Base-by-base conservation (phyloP, 2,888 invertebrate species). In the Drosophila hamatofila region DNA sequence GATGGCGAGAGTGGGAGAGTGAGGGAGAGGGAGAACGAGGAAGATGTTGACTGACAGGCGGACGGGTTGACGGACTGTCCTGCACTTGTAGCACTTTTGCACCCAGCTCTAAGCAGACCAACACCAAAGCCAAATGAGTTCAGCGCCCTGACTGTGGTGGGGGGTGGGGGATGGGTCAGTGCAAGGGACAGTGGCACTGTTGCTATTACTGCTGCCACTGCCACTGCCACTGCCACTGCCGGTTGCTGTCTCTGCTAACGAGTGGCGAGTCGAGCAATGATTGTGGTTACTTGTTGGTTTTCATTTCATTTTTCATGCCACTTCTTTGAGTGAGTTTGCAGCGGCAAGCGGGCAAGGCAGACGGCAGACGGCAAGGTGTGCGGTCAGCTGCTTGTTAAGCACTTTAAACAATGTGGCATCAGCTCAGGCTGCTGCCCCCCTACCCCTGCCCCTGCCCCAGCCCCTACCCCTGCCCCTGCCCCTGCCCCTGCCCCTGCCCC, bases 291-390 rank as follows among this genome's bases (percentile, higher is more conserved):
- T 84, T 89, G 72, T 85, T 72, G 83, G 90, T 76, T 89, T 84
- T 85, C 90, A 85, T 82, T 84, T 84, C 80, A 89, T 84, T 84
- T 89, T 88, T 85, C 90, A 75, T 88, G 90, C 69, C 88, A 88
- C 72, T 75, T 78, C 87, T 77, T 74, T 55, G 80, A 61, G 44
- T 27, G 51, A 68, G 63, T 59, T 78, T 64, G 33, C 37, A 41
- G 51, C 42, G 21, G 21, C n/a, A 6, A n/a, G 39, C 9, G 18
- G 42, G 42, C 14, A 21, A 9, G 42, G 7, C 11, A 1, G 18
- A 4, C 14, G 7, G 7, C 16, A 16, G 37, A 37, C 16, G 18
- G 41, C 57, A 68, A 80, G 80, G 81, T 55, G 57, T 66, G 76
- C 62, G 61, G 79, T 62, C 64, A 58, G 67, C 64, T 87, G 80